Conservation (phyloP, 37 sponge, comb jelly and placozoan species). For the Halisarca cf. caerulea region DNA sequence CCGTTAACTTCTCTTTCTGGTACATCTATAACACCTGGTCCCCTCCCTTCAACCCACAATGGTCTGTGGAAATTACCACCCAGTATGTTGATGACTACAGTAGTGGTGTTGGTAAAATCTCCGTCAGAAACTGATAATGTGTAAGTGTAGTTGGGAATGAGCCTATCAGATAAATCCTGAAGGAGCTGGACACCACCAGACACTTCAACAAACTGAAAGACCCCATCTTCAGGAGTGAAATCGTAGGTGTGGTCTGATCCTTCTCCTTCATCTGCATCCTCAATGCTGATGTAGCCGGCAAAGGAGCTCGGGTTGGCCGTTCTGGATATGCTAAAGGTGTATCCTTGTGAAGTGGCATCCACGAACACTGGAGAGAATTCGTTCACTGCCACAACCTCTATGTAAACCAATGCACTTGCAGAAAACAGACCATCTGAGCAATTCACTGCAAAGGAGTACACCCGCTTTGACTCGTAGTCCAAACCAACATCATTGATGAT, state of each 20-base stretch:
- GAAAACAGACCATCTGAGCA: constrained; percentile 49
- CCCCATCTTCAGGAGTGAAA: neutral
- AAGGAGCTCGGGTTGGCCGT: constrained; percentile 15
- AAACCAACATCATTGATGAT: neutral
- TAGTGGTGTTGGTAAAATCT: neutral
- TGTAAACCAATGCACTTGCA: constrained; percentile 30
- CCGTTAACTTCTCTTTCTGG: constrained; percentile 33
- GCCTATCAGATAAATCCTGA: neutral
- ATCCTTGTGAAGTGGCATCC: neutral
- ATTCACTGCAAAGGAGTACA: constrained; percentile 32
- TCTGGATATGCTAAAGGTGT: constrained; percentile 50
- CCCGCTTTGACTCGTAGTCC: constrained; percentile 42
- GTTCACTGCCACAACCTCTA: constrained; percentile 47
- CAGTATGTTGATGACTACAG: constrained; percentile 24
- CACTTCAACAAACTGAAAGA: neutral
- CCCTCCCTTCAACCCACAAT: constrained; percentile 17
- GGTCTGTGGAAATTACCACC: constrained; percentile 58
- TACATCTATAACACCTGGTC: constrained; percentile 28
- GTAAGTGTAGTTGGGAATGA: neutral
- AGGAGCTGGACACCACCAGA: constrained; percentile 30
- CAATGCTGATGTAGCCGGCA: constrained; percentile 39
- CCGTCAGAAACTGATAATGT: constrained; percentile 40
- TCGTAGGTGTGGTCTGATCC: constrained; percentile 29
- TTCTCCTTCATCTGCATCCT: constrained; percentile 46
- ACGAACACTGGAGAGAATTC: constrained; percentile 57